Conservation (phyloP, 2,797 vertebrate genomes). For the Lithobates sylvaticus region DNA sequence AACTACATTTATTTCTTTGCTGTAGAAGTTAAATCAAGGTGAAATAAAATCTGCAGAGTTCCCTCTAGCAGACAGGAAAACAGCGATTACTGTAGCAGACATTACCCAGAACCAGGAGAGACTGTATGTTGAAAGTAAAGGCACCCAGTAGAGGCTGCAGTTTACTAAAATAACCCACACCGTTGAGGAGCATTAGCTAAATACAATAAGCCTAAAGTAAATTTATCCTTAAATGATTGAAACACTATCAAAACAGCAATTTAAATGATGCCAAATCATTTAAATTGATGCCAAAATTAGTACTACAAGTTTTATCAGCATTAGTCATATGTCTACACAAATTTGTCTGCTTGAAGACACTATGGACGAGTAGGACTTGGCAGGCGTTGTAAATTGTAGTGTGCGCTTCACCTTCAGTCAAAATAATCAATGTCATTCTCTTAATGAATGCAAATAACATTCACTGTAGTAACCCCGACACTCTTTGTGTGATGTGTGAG, state of each 20-base stretch:
- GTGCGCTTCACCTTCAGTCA: constrained; percentile 41
- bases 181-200: not conserved
- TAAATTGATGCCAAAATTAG: constrained; percentile 4
- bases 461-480: constrained; percentile 41
- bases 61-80: too few relatives aligned
- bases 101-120: too few relatives aligned
- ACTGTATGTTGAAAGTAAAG: not conserved
- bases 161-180: not conserved
- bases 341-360: not conserved
- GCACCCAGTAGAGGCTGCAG: not conserved
- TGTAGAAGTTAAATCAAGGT: too few relatives aligned
- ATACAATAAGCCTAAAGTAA: too few relatives aligned
- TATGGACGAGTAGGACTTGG: constrained; percentile 23
- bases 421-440: constrained; percentile 56
- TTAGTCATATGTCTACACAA: constrained; percentile 17
- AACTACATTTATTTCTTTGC: too few relatives aligned
- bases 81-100: too few relatives aligned
- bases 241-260: constrained; percentile 8
- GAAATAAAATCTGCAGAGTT: too few relatives aligned
- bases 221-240: too few relatives aligned
- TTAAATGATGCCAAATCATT: not conserved
- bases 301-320: constrained; percentile 17
- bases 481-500: constrained; percentile 33
- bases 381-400: constrained; percentile 34
- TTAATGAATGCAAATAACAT: constrained; percentile 53